Evolutionary conservation across 2,113 vertebrate species (phyloP).

Genomic region (Muntiacus muntjak): DNA sequence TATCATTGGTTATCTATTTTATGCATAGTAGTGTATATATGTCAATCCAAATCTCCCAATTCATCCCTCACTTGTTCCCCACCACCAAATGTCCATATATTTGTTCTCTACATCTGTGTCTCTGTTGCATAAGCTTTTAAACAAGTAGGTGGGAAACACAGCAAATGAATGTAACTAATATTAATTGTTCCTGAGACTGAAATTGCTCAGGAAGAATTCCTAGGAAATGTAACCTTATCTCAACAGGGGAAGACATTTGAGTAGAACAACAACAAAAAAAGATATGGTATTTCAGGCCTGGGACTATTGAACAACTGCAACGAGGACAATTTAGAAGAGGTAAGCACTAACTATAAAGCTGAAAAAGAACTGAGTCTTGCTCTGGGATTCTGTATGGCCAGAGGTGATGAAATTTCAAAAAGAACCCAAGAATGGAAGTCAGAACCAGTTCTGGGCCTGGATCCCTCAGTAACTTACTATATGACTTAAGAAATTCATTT

Average conservation of each 20-base stretch:
- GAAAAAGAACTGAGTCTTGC: not conserved
- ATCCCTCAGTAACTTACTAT: not conserved
- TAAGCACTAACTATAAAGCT: not conserved
- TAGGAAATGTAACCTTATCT: not conserved
- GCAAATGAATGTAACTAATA: not conserved
- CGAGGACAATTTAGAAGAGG: not conserved
- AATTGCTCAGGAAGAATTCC: not conserved
- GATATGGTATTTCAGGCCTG: not conserved
- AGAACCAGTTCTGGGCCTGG: not conserved
- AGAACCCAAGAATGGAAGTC: not conserved
- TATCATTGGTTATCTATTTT: not conserved
- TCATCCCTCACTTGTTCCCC: not conserved
- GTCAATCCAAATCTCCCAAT: not conserved
- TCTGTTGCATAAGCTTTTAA: not conserved
- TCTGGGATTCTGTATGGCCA: accelerated
- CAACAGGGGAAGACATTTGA: not conserved
- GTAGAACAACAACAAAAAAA: not conserved
- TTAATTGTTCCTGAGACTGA: not conserved
- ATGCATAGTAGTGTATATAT: not conserved
- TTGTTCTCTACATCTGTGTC: not conserved
- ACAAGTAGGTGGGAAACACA: not conserved
- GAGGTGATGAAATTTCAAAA: not conserved
- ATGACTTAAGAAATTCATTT: not conserved
- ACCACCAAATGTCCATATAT: not conserved
- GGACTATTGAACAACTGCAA: not conserved